Conservation (phyloP, 92 coral and sea anemone species). For the Umimayanthus chanpuru region DNA sequence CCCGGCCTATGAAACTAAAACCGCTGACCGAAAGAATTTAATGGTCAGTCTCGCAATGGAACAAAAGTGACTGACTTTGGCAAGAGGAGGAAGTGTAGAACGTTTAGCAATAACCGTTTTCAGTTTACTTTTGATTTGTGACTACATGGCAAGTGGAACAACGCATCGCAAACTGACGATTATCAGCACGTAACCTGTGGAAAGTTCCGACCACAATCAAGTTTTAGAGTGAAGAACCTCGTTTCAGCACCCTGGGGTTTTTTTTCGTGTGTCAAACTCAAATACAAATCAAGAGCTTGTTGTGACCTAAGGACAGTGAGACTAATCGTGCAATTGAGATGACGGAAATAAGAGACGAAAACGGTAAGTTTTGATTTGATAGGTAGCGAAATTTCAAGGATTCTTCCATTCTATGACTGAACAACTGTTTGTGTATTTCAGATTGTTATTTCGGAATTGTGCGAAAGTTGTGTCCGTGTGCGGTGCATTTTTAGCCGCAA, state of each 20-base stretch:
- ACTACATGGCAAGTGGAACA: background rate
- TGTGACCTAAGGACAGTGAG: slow-evolving; percentile 8
- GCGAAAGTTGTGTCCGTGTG: background rate
- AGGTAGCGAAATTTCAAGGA: background rate
- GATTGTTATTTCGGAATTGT: background rate
- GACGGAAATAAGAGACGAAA: slow-evolving; percentile 41
- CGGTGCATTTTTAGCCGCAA: background rate
- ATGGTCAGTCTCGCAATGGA: slow-evolving; percentile 16
- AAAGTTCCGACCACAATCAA: background rate
- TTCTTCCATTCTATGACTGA: background rate
- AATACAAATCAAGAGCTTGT: slow-evolving; percentile 18
- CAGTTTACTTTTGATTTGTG: slow-evolving; percentile 12
- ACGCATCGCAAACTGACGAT: background rate
- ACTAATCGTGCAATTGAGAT: background rate
- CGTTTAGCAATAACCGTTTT: background rate
- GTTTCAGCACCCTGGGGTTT: slow-evolving; percentile 18
- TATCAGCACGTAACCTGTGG: background rate
- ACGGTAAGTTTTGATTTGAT: slow-evolving; percentile 22
- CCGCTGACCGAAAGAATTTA: slow-evolving; percentile 34
- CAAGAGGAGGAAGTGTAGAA: background rate
- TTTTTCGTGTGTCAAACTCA: slow-evolving; percentile 22
- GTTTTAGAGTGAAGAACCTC: slow-evolving; percentile 6
- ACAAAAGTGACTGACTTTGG: background rate
- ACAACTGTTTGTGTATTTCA: background rate
- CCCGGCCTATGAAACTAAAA: too few relatives aligned